These are phyloP conservation scores for Epizoanthus stellaris DNA, from an alignment of 92 coral and sea anemone genomes.

Conservation along the genomic window DNA sequence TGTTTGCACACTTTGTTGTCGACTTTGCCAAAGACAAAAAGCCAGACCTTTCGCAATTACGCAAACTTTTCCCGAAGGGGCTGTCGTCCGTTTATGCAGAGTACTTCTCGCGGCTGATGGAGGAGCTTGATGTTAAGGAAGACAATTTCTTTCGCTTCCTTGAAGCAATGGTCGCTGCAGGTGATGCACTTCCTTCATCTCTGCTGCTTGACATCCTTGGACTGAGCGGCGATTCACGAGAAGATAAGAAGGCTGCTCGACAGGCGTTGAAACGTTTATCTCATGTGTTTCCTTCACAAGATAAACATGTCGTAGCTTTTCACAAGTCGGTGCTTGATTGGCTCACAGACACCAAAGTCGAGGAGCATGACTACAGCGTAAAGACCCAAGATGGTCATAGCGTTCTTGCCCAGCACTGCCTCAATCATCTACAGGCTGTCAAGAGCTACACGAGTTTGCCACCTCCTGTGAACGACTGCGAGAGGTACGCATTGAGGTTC, in stretches of 20 bases:
- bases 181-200: conserved; percentile 24
- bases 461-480: not conserved
- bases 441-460: conserved; percentile 1
- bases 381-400: conserved; percentile 13
- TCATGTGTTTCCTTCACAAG: conserved; percentile 39
- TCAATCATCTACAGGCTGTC: not conserved
- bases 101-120: conserved; percentile 24
- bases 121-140: conserved; percentile 7
- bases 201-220: conserved; percentile 34
- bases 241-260: conserved; percentile 14
- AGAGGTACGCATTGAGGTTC: too few relatives aligned
- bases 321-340: conserved; percentile 54
- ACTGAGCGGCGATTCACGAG: conserved; percentile 18
- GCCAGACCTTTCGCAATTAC: conserved; percentile 10
- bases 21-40: not conserved
- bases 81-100: conserved; percentile 37
- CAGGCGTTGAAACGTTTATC: conserved; percentile 25
- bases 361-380: conserved; percentile 27
- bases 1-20: conserved; percentile 33
- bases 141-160: conserved; percentile 29
- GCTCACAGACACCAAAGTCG: conserved; percentile 13
- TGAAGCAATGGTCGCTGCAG: conserved; percentile 33
- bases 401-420: conserved; percentile 11
- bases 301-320: conserved; percentile 37
- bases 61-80: conserved; percentile 28